Conservation (phyloP, 2,113 vertebrate genomes). For the Gnathonemus longibarbis region DNA sequence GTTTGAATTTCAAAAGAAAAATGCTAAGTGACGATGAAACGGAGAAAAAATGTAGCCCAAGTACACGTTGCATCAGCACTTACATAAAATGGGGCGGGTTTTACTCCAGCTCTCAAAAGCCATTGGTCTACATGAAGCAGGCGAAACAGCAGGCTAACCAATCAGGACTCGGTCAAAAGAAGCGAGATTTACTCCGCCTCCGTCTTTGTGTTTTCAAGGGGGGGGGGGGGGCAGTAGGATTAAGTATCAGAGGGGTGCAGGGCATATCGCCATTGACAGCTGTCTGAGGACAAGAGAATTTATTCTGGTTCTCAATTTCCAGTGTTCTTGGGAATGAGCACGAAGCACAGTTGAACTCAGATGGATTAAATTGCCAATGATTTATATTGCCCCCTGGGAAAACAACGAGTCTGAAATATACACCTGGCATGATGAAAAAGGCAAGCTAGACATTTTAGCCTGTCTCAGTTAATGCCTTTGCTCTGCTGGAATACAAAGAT, state of each 20-base stretch:
- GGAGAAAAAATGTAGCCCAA: not conserved
- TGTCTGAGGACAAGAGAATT: not conserved
- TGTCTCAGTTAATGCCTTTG: not conserved
- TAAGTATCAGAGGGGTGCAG: not conserved
- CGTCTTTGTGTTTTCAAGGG: not conserved
- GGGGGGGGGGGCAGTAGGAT: not conserved
- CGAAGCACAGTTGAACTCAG: not conserved
- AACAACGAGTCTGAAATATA: not conserved
- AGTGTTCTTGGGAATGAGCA: not conserved
- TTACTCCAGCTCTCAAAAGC: not conserved
- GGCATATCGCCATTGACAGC: not conserved
- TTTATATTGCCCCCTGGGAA: not conserved
- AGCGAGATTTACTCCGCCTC: not conserved
- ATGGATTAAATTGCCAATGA: not conserved
- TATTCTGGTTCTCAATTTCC: constrained; percentile 6
- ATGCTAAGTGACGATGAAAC: not conserved
- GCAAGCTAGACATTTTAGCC: not conserved
- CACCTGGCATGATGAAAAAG: not conserved
- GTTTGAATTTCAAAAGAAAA: not conserved
- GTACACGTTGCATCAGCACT: not conserved
- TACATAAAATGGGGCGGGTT: not conserved
- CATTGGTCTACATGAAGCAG: not conserved
- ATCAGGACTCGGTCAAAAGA: not conserved
- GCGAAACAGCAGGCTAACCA: not conserved
- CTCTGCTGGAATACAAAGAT: not conserved